A percentile compares a stretch with the other conserved stretches of the same genome.
Conservation (phyloP, 2,113 vertebrate genomes). For the Trinectes maculatus region DNA sequence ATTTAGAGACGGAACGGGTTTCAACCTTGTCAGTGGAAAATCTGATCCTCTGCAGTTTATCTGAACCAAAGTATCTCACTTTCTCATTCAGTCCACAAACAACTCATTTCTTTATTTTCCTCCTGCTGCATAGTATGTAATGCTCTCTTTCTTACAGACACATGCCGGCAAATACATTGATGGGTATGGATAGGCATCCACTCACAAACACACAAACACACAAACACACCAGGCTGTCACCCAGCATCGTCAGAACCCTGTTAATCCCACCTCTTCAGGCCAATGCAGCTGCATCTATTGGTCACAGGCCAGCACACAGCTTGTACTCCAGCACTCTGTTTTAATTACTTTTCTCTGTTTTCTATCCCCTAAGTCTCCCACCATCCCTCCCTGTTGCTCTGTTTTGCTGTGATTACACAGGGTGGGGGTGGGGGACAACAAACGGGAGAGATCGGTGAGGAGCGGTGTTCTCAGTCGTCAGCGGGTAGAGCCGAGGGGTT, state of each 20-base stretch:
- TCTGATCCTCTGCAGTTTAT: background rate
- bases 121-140: background rate
- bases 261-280: slow-evolving; percentile 60
- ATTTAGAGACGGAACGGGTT: background rate
- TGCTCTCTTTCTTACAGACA: slow-evolving; percentile 2
- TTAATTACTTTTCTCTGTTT: slow-evolving; percentile 74
- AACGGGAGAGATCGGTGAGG: slow-evolving; percentile 20
- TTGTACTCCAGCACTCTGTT: slow-evolving; percentile 57
- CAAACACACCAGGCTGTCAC: slow-evolving; percentile 34
- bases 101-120: background rate
- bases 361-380: slow-evolving; percentile 28
- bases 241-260: slow-evolving; percentile 32
- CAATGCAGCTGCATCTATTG: slow-evolving; percentile 56
- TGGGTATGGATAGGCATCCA: background rate
- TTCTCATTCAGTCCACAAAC: background rate
- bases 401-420: slow-evolving; percentile 62
- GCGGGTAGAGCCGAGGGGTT: slow-evolving; percentile 12
- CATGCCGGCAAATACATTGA: background rate
- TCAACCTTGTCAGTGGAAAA: slow-evolving; percentile 19
- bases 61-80: slow-evolving; percentile 10
- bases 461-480: slow-evolving; percentile 31
- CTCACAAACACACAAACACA: background rate
- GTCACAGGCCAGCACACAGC: slow-evolving; percentile 64
- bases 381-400: slow-evolving; percentile 35
- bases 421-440: background rate